Conservation (phyloP, 2,888 invertebrate genomes). For the Synergus japonicus region DNA sequence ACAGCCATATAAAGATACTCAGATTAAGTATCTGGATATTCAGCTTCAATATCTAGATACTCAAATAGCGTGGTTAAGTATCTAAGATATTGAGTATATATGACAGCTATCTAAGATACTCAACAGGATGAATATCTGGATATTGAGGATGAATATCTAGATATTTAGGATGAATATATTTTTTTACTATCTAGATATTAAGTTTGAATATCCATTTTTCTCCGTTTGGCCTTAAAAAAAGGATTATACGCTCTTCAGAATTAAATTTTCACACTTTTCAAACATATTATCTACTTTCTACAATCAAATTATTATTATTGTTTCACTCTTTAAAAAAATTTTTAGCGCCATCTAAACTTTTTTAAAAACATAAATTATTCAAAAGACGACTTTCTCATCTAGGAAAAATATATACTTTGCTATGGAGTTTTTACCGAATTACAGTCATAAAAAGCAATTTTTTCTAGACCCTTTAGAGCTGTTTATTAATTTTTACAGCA, state of each 20-base stretch:
- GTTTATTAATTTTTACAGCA: conserved; percentile 22
- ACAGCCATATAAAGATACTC: too few species aligned
- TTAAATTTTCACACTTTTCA: background rate
- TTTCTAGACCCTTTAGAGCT: background rate
- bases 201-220: too few species aligned
- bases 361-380: background rate
- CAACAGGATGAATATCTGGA: too few species aligned
- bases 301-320: background rate
- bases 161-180: too few species aligned
- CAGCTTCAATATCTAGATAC: too few species aligned
- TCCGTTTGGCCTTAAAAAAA: background rate
- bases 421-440: background rate
- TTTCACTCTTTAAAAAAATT: background rate
- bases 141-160: too few species aligned
- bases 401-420: background rate
- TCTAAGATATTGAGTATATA: too few species aligned
- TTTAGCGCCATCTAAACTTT: background rate
- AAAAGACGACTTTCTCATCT: background rate
- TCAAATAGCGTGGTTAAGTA: too few species aligned
- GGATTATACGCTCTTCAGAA: background rate
- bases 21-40: too few species aligned
- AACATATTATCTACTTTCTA: background rate
- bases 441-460: background rate
- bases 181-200: too few species aligned
- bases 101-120: too few species aligned